Percentiles rank a stretch among this genome's conserved stretches.
phyloP scores from a whole-genome alignment of 2,888 invertebrate species.

The Synergus laeviventris region DNA sequence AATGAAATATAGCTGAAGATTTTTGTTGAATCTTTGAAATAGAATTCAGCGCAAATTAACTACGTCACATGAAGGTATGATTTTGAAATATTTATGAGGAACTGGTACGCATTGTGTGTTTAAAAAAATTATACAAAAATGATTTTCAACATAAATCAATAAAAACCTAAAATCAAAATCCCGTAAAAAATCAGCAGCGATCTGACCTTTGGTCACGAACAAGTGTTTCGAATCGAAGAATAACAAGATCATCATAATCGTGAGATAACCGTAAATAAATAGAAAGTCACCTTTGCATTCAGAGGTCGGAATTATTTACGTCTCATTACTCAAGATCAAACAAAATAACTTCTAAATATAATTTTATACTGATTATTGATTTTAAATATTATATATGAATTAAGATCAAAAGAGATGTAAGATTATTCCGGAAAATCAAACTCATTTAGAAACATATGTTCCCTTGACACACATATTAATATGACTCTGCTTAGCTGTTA shows the following conservation, averaged over 20 bases:
- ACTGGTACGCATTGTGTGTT: slow-evolving; percentile 18
- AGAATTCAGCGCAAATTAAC: neutral
- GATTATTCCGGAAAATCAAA: neutral
- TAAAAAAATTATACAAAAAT: slow-evolving; percentile 2
- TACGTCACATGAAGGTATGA: neutral
- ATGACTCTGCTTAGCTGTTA: no score
- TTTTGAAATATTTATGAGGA: slow-evolving; percentile 5
- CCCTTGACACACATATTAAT: slow-evolving; percentile 30
- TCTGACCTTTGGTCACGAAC: slow-evolving; percentile 20
- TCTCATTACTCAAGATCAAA: slow-evolving; percentile 1
- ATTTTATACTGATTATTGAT: neutral
- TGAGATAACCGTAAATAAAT: slow-evolving; percentile 34
- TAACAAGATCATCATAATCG: slow-evolving; percentile 33
- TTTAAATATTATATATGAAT: neutral
- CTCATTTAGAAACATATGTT: neutral
- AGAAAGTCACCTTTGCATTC: slow-evolving; percentile 27
- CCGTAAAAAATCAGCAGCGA: neutral
- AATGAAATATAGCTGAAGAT: neutral
- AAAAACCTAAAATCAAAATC: neutral
- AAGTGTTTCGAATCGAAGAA: slow-evolving; percentile 31
- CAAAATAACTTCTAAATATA: neutral
- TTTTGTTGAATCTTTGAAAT: neutral
- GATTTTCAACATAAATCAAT: neutral
- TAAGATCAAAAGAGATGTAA: neutral
- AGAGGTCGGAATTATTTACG: slow-evolving; percentile 21